These are phyloP conservation scores for Syngnathus rostellatus DNA, from an alignment of 2,797 vertebrate genomes.

Conservation along the genomic window DNA sequence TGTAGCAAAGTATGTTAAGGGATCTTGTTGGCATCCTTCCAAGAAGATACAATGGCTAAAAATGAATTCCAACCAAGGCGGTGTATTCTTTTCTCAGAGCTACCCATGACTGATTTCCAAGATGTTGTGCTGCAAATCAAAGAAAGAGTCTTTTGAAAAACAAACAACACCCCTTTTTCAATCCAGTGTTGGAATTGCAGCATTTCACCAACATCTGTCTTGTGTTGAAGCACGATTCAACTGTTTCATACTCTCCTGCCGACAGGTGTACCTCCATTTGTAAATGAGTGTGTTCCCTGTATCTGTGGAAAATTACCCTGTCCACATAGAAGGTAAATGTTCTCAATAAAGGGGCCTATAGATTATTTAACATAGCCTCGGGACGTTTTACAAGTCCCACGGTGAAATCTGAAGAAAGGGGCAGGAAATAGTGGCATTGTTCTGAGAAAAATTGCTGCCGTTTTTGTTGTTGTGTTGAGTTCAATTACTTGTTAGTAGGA, in stretches of 20 bases:
- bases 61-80: too few species aligned
- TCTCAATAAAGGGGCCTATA: slow-evolving; percentile 8
- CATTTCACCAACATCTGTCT: not conserved
- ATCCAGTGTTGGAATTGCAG: not conserved
- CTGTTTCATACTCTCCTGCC: not conserved
- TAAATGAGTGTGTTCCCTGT: slow-evolving; percentile 8
- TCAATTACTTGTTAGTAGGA: slow-evolving; percentile 41
- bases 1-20: not conserved
- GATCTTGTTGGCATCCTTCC: not conserved
- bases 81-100: not conserved
- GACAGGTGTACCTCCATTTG: not conserved
- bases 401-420: slow-evolving; percentile 40
- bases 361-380: slow-evolving; percentile 29
- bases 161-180: too few species aligned
- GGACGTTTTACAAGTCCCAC: slow-evolving; percentile 19
- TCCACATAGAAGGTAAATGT: slow-evolving; percentile 27
- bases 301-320: slow-evolving; percentile 14
- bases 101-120: not conserved
- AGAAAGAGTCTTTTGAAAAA: not conserved
- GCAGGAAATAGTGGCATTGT: slow-evolving; percentile 31
- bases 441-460: slow-evolving; percentile 34
- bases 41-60: not conserved
- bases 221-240: not conserved
- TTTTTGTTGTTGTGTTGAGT: slow-evolving; percentile 44
- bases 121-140: not conserved